These are phyloP conservation scores for Champsocephalus esox DNA, from an alignment of 2,797 vertebrate genomes.

Conservation along the genomic window DNA sequence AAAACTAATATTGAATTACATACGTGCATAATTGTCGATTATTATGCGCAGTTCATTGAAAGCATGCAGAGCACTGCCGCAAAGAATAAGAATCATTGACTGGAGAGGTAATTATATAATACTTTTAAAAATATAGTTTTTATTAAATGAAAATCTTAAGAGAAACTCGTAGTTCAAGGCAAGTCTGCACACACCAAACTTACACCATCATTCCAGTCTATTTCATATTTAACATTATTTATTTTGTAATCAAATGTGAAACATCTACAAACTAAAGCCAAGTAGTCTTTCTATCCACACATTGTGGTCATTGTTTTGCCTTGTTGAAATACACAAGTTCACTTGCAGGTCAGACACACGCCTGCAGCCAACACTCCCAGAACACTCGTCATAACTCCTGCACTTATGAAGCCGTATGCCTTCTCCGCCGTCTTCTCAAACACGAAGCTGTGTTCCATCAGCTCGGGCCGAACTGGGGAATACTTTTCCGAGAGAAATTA, in stretches of 20 bases:
- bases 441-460: slow-evolving; percentile 41
- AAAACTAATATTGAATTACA: not conserved
- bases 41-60: not conserved
- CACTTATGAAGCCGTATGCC: slow-evolving; percentile 42
- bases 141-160: not conserved
- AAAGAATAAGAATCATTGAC: not conserved
- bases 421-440: slow-evolving; percentile 35
- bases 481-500: slow-evolving; percentile 63
- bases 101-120: not conserved
- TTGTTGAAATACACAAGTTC: slow-evolving; percentile 47
- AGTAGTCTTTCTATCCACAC: slow-evolving; percentile 17
- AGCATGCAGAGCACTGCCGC: not conserved
- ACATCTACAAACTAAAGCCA: not conserved
- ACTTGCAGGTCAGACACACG: slow-evolving; percentile 55
- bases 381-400: slow-evolving; percentile 44
- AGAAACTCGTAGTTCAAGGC: not conserved
- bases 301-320: not conserved
- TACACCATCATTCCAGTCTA: not conserved
- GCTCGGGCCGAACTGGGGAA: slow-evolving; percentile 57
- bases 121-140: not conserved
- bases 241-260: slow-evolving; percentile 24
- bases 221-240: slow-evolving; percentile 25
- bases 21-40: not conserved
- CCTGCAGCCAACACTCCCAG: slow-evolving; percentile 53
- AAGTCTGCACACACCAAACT: not conserved